phyloP scores from a whole-genome alignment of 1,140 invertebrate species.

The Melanaphis sacchari region DNA sequence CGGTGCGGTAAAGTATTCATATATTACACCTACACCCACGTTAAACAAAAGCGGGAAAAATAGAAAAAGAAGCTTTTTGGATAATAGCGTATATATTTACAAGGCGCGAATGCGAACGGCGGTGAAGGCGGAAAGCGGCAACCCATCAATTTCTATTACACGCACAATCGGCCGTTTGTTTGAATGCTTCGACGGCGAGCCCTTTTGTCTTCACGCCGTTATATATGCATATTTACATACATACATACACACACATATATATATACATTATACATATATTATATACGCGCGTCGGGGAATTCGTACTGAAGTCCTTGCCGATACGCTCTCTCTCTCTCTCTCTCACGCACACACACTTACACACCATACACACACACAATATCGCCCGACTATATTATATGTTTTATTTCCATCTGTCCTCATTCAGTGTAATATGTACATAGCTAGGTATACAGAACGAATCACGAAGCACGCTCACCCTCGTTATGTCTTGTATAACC shows the following conservation, averaged over 20 bases:
- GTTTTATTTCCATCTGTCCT: conserved; percentile 9
- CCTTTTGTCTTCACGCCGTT: conserved; percentile 4
- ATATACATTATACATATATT: background rate
- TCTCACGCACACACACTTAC: background rate
- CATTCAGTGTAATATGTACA: background rate
- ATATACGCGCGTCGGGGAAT: background rate
- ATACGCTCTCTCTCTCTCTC: background rate
- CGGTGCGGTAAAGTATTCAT: background rate
- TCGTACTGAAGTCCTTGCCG: background rate
- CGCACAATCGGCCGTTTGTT: conserved; percentile 46
- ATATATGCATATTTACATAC: background rate
- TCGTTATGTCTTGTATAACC: background rate
- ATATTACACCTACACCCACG: background rate
- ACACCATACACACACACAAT: background rate
- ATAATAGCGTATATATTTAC: conserved; percentile 44
- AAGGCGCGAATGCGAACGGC: background rate
- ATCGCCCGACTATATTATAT: background rate
- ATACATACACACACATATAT: background rate
- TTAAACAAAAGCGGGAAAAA: background rate
- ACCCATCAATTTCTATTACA: conserved; percentile 47
- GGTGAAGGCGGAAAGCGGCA: background rate
- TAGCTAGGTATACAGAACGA: background rate
- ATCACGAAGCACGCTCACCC: background rate
- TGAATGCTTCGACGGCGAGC: conserved; percentile 19
- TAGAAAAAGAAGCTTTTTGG: conserved; percentile 3